Conservation (phyloP, 2,113 vertebrate genomes). For the Centrocercus urophasianus region DNA sequence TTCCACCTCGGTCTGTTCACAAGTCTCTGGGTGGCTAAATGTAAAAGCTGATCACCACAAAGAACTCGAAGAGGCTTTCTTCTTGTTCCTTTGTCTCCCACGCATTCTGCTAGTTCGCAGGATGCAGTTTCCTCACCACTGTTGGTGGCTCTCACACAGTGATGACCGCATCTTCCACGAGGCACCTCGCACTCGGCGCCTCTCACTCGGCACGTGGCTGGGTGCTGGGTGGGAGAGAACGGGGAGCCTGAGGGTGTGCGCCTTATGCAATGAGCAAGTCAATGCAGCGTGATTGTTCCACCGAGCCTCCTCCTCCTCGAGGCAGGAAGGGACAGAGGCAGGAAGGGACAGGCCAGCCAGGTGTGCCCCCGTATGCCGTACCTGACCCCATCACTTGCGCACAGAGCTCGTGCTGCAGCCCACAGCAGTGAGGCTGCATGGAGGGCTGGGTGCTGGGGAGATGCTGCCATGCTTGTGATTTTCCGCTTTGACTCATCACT, state of each 20-base stretch:
- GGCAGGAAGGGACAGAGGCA: not conserved
- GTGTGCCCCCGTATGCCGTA: rapidly evolving
- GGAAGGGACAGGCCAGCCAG: rapidly evolving
- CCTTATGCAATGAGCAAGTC: not conserved
- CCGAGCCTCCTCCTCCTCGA: not conserved
- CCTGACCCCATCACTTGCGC: not conserved
- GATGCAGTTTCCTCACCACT: not conserved
- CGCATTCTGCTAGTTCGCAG: not conserved
- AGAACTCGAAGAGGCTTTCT: not conserved
- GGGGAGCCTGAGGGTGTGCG: not conserved
- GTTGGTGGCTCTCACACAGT: not conserved
- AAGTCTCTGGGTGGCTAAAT: not conserved
- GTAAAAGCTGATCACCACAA: not conserved
- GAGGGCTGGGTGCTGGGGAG: not conserved
- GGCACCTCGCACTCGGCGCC: not conserved
- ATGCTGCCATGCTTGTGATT: not conserved
- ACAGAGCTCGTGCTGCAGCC: not conserved
- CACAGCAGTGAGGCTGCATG: not conserved
- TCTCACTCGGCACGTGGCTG: not conserved
- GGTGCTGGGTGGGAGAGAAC: not conserved
- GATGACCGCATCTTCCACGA: not conserved
- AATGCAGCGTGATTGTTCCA: not conserved
- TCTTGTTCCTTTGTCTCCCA: not conserved
- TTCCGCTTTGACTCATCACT: slow-evolving; percentile 56
- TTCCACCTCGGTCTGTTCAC: slow-evolving; percentile 13